Evolutionary conservation across 2,113 vertebrate genomes (phyloP).

Genomic region (Procavia capensis): DNA sequence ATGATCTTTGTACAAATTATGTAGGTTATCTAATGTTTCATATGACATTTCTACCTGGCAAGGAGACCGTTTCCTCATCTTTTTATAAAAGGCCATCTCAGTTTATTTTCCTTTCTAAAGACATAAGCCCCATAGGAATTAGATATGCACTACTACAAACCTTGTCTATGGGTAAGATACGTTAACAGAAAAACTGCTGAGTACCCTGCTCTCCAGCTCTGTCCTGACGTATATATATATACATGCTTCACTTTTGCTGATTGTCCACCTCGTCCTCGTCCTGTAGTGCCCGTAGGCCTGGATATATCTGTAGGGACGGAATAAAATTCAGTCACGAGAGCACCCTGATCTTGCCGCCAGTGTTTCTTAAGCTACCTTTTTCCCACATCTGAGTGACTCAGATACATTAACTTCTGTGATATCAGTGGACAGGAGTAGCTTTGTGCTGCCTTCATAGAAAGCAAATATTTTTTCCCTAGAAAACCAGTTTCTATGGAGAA

Average conservation of each 20-base stretch:
- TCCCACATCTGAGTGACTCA: background rate
- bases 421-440: background rate
- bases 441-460: constrained; percentile 29
- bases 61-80: background rate
- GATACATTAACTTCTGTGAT: background rate
- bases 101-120: constrained; percentile 41
- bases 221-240: fast-evolving
- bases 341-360: background rate
- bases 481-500: constrained; percentile 37
- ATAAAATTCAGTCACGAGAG: background rate
- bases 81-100: constrained; percentile 2
- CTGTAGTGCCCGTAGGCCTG: background rate
- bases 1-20: background rate
- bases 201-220: background rate
- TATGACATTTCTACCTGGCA: background rate
- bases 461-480: constrained; percentile 5
- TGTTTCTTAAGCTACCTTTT: background rate
- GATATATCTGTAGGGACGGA: background rate
- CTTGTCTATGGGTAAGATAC: background rate
- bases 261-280: background rate
- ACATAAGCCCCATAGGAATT: background rate
- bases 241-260: background rate
- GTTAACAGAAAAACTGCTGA: background rate
- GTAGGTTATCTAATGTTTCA: background rate
- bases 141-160: background rate